Percentiles rank a stretch among this genome's conserved stretches.
Evolutionary conservation across 2,888 invertebrate genomes (phyloP).

Genomic region (Kryphioiulus occultus): DNA sequence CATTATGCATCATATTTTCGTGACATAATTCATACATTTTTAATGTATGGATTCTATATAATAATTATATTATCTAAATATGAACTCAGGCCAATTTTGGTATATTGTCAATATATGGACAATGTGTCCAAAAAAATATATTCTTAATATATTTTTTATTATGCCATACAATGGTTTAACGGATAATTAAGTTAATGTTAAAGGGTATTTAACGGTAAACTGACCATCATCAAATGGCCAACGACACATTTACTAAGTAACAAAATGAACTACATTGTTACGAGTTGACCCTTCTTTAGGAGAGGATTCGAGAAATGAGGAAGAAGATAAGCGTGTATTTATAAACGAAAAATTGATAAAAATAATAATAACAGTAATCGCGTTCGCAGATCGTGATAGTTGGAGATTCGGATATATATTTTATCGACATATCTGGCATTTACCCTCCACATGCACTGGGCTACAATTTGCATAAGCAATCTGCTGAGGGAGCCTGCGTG

Average conservation of each 20-base stretch:
- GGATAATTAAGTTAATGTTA: too few species aligned
- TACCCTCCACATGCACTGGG: neutral
- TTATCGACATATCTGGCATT: neutral
- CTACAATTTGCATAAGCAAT: slow-evolving; percentile 34
- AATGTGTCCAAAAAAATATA: too few species aligned
- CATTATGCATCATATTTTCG: too few species aligned
- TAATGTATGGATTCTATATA: too few species aligned
- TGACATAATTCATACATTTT: too few species aligned
- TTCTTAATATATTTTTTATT: too few species aligned
- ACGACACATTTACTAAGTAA: neutral
- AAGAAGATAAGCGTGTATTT: neutral
- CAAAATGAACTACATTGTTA: neutral
- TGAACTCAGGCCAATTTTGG: too few species aligned
- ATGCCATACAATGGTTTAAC: too few species aligned
- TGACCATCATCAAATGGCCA: too few species aligned
- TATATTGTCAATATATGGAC: too few species aligned
- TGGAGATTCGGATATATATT: neutral
- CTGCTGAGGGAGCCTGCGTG: neutral
- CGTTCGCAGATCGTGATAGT: neutral
- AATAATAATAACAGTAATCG: slow-evolving; percentile 27
- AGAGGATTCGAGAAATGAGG: neutral
- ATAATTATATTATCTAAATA: too few species aligned
- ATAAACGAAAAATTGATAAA: slow-evolving; percentile 27
- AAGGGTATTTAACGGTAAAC: too few species aligned
- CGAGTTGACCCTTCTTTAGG: neutral